Base-by-base conservation (phyloP, 2,113 vertebrate species). In the Egretta garzetta region DNA sequence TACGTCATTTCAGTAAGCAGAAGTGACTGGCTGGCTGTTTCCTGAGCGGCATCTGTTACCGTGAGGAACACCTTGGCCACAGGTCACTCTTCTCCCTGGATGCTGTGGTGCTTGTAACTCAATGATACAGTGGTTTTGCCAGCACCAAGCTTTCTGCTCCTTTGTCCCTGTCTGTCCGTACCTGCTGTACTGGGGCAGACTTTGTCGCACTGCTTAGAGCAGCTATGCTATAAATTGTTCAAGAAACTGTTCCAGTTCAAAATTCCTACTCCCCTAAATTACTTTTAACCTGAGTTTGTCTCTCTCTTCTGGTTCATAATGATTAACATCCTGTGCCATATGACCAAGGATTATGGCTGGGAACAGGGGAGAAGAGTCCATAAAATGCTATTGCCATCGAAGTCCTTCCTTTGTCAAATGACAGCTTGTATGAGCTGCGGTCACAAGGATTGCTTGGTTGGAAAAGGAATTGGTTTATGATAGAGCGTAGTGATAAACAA, bases 121-220 rank as follows among this genome's bases (percentile, higher is more conserved):
- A 60, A 18, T 58, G 47, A 30, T 59, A 33, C 8, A 28, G 14
- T 22, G n/a, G 33, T 30, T 88, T 94, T 80, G 17, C 33, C 8
- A 30, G 9, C 14, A 59, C 10, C 47, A 47, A 77, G 20, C 64
- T 76, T 64, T 66, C 35, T 74, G 32, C 26, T 77, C 11, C 33
- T 64, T 47, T 77, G 59, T 20, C 19, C 22, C 19, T 10, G 8
- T 43, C 50, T 43, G 9, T 30, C 23, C 1, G 0, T 66, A 43
- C 4, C 21, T 85, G 24, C 60, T 63, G 10, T 63, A 43, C 35
- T 43, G 49, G 50, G 35, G 19, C 67, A 63, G 41, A 47, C 30
- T 73, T 83, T 0, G 1, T 49, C 1, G 0, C 1, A 4, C 49
- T 83, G 49, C 19, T 90, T 53, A 70, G 6, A 64, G 30, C 10